phyloP scores from a whole-genome alignment of 2,888 invertebrate species.

The Dyspetes luteomarginatus region DNA sequence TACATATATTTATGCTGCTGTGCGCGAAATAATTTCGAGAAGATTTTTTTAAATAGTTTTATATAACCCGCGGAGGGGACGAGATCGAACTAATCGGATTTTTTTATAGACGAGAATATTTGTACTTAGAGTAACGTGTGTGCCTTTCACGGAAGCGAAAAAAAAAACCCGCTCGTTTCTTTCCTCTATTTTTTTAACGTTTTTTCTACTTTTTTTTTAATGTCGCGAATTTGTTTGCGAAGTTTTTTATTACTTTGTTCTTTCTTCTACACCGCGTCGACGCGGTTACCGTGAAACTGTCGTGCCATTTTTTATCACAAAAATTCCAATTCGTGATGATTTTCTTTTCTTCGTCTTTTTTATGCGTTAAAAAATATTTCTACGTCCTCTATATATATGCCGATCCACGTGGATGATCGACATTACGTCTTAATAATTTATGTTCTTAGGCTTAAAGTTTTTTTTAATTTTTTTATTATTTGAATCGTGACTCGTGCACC shows the following conservation, averaged over 20 bases:
- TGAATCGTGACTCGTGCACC: constrained; percentile 70
- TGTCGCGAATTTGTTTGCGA: constrained; percentile 23
- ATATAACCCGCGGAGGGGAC: constrained; percentile 52
- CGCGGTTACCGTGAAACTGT: constrained; percentile 81
- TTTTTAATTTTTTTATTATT: constrained; percentile 49
- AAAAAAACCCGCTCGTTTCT: constrained; percentile 38
- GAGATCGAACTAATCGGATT: constrained; percentile 64
- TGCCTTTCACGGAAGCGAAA: constrained; percentile 55
- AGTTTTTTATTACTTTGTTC: constrained; percentile 17
- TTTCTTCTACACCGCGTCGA: constrained; percentile 69
- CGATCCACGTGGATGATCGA: constrained; percentile 55
- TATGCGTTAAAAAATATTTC: constrained; percentile 41
- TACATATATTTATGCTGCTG: not conserved
- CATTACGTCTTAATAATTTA: constrained; percentile 65
- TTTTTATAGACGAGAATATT: constrained; percentile 36
- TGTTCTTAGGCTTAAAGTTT: constrained; percentile 59
- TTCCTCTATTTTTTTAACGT: constrained; percentile 23
- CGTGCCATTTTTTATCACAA: constrained; percentile 79
- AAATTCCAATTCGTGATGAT: constrained; percentile 59
- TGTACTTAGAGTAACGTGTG: constrained; percentile 64
- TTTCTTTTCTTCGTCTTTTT: constrained; percentile 49
- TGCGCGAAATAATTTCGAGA: constrained; percentile 26
- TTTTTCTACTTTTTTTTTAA: constrained; percentile 32
- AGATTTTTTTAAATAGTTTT: constrained; percentile 47
- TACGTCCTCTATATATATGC: constrained; percentile 60